These are phyloP conservation scores for Pomatorhinus ruficollis DNA, from an alignment of 2,113 vertebrate species.

Conservation along the genomic window DNA sequence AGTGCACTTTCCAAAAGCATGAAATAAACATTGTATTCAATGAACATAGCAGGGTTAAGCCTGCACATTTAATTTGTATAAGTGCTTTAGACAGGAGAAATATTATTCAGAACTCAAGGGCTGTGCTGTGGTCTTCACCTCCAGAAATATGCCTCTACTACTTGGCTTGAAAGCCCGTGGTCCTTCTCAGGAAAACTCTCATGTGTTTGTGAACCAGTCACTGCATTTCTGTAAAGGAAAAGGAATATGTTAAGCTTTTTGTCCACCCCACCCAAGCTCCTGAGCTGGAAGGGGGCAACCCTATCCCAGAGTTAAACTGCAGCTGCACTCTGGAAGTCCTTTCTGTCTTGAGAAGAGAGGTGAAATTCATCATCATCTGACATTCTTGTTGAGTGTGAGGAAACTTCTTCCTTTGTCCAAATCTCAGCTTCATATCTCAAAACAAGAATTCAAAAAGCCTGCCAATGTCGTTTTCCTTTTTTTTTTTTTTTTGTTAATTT, in stretches of 20 bases:
- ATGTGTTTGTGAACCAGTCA: neutral
- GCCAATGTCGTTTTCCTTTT: neutral
- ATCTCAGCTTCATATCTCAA: neutral
- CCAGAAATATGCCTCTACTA: fast-evolving
- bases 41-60: neutral
- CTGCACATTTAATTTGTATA: neutral
- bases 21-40: neutral
- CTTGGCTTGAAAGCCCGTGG: neutral
- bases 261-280: neutral
- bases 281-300: neutral
- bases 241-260: neutral
- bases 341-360: neutral
- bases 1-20: neutral
- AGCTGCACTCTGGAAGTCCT: neutral
- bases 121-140: neutral
- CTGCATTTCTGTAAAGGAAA: neutral
- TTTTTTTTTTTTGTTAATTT: neutral
- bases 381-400: neutral
- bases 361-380: neutral
- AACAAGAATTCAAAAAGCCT: neutral
- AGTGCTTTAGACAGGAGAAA: neutral
- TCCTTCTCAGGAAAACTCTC: neutral
- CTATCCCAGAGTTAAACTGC: neutral
- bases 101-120: neutral
- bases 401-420: neutral